phyloP scores from a whole-genome alignment of 2,797 vertebrate genomes.

The Cirrhinus molitorella region DNA sequence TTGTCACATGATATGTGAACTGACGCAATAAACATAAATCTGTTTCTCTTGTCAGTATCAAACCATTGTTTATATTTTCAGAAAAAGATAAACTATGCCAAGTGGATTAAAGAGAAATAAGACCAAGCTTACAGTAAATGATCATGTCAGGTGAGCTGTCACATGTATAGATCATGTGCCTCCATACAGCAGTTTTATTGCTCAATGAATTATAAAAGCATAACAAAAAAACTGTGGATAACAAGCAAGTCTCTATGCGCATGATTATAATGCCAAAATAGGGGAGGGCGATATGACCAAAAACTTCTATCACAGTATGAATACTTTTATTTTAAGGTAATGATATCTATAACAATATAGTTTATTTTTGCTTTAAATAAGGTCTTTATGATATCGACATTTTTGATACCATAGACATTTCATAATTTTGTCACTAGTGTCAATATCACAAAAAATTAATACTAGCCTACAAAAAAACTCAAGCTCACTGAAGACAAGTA shows the following conservation, averaged over 20 bases:
- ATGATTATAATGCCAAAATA: neutral
- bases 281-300: neutral
- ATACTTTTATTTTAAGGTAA: too few relatives aligned
- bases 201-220: neutral
- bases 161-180: neutral
- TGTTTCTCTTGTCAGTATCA: neutral
- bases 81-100: conserved; percentile 3
- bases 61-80: neutral
- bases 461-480: too few relatives aligned
- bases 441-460: too few relatives aligned
- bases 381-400: too few relatives aligned
- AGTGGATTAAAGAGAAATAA: conserved; percentile 6
- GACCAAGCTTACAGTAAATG: neutral
- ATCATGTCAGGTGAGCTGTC: neutral
- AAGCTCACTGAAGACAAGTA: too few relatives aligned
- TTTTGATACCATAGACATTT: too few relatives aligned
- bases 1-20: conserved; percentile 6
- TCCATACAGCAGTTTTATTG: neutral
- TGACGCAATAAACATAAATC: conserved; percentile 1
- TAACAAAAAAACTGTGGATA: neutral
- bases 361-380: too few relatives aligned
- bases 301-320: neutral
- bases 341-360: too few relatives aligned
- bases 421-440: too few relatives aligned
- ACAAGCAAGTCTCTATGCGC: neutral